phyloP scores from a whole-genome alignment of 2,113 vertebrate genomes.

The Oryzias celebensis region DNA sequence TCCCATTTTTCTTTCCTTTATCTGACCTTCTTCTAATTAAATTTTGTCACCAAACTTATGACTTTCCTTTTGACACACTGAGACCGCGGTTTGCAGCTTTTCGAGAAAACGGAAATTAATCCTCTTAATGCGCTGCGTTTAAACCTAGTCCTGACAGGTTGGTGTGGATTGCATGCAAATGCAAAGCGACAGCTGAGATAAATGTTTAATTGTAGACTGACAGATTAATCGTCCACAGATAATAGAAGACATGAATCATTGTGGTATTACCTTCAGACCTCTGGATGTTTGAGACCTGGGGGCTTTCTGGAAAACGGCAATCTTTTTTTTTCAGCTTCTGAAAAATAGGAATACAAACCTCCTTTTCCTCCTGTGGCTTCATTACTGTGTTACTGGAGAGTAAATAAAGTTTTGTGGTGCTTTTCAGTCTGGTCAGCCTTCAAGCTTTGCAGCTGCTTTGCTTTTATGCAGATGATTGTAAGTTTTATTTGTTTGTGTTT shows the following conservation, averaged over 20 bases:
- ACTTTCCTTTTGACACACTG: background rate
- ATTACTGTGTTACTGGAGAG: too few species aligned
- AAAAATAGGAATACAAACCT: too few species aligned
- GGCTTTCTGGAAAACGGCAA: too few species aligned
- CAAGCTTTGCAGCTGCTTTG: too few species aligned
- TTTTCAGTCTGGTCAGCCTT: too few species aligned
- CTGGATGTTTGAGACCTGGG: too few species aligned
- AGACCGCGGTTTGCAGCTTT: slow-evolving; percentile 7
- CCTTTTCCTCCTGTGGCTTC: too few species aligned
- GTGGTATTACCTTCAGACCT: background rate
- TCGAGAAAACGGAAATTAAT: slow-evolving; percentile 14
- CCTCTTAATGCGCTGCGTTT: slow-evolving; percentile 13
- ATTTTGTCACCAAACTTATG: background rate
- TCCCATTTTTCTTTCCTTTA: background rate
- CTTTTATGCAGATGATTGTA: too few species aligned
- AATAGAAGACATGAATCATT: slow-evolving; percentile 14
- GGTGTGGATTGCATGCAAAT: slow-evolving; percentile 14
- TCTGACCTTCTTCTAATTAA: background rate
- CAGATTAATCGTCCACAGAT: slow-evolving; percentile 14
- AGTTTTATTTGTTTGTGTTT: too few species aligned
- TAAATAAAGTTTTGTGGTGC: too few species aligned
- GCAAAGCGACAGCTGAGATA: slow-evolving; percentile 13
- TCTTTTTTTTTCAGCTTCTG: too few species aligned
- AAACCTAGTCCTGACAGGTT: slow-evolving; percentile 11
- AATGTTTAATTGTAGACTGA: slow-evolving; percentile 18